Conservation (phyloP, 2,113 vertebrate genomes). For the Pholis gunnellus region DNA sequence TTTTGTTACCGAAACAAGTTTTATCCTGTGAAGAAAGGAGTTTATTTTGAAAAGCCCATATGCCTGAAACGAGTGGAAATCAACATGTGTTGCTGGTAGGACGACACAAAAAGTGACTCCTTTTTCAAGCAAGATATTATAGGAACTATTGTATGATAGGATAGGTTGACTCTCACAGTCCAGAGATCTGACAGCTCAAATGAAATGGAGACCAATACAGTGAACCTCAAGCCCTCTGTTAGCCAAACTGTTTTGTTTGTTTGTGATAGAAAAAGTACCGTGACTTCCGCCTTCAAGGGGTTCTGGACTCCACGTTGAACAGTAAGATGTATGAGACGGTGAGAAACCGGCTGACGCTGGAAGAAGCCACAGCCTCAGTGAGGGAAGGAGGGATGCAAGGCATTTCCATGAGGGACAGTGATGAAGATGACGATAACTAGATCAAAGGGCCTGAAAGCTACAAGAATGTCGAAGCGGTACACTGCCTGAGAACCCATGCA, state of each 20-base stretch:
- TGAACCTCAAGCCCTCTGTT: background rate
- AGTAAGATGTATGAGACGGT: slow-evolving; percentile 99
- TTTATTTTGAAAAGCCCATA: background rate
- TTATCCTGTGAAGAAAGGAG: background rate
- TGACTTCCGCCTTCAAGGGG: slow-evolving; percentile 98
- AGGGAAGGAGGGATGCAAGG: slow-evolving; percentile 97
- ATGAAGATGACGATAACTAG: slow-evolving; percentile 92
- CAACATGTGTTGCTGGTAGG: background rate
- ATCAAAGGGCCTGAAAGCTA: slow-evolving; percentile 26
- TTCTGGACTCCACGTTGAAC: slow-evolving; percentile 99
- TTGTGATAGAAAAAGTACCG: slow-evolving; percentile 94
- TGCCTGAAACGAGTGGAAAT: background rate
- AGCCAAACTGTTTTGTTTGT: slow-evolving; percentile 13
- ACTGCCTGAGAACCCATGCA: slow-evolving; percentile 47
- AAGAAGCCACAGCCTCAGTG: slow-evolving; percentile 95
- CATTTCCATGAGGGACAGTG: slow-evolving; percentile 99
- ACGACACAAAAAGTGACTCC: background rate
- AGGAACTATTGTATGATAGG: background rate
- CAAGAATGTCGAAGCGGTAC: slow-evolving; percentile 6
- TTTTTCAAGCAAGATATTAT: background rate
- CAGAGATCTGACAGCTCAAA: background rate
- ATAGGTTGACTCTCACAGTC: background rate
- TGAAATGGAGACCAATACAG: background rate
- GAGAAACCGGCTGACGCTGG: slow-evolving; percentile 94
- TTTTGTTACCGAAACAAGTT: background rate